Evolutionary conservation across 2,888 invertebrate genomes (phyloP), one percentile per base, ranked within the genome.

Genomic region (Xanthia togata): DNA sequence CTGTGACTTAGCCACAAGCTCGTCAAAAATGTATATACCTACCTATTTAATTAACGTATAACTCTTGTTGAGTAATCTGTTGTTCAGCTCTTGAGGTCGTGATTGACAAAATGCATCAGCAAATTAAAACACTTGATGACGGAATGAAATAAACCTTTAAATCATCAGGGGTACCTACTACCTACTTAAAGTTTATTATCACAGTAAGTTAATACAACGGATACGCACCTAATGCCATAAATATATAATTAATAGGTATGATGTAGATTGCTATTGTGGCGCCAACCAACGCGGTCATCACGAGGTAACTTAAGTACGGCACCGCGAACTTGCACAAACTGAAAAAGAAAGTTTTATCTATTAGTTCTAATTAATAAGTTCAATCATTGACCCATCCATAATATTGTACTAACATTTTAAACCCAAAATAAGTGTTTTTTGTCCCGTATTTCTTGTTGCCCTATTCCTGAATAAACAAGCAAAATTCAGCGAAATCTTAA

Each of bases 271-370:
- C 94, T 57, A 93, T 73, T 0, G 96, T 90, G 3, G 91, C 88
- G 6, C 84, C 89, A 35, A 94, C 75, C 85, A 96, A 78, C 11
- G 90, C 92, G 3, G 92, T 77, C 89, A 96, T 93, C 53, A 92
- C 94, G 75, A 96, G 88, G 83, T 94, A 95, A 85, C 96, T 96
- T 78, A 96, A 86, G 84, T 96, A 96, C 26, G 96, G 96, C 72
- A 96, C 96, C 67, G 94, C 93, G 87, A 96, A 96, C 83, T 93
- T 95, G 50, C 92, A 89, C 85, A 96, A 92, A 86, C 96, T 96
- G 95, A 62, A 93, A 94, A 53, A 60, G 8, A 83, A 70, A 70
- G 3, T 35, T 31, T 53, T 20, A 31, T 26, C 2, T 50, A 12
- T 77, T 71, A 63, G n/a, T 69, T 69, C 4, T n/a, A 72, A 72